A percentile compares a stretch with the other conserved stretches of the same genome.
Conservation (phyloP, 2,888 invertebrate genomes). For the Nomada fabriciana region DNA sequence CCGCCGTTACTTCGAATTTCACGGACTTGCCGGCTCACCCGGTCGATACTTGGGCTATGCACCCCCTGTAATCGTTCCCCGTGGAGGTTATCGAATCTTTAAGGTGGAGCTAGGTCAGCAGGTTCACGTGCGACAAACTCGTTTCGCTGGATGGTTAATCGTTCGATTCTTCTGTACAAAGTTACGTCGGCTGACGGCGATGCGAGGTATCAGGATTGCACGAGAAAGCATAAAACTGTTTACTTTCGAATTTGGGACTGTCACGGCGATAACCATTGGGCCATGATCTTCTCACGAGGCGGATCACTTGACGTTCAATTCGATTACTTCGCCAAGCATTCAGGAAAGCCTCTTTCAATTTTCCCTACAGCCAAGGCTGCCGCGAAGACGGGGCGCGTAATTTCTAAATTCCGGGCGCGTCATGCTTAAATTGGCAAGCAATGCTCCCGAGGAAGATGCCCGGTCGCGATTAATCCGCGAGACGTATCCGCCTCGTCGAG, state of each 20-base stretch:
- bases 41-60: not conserved
- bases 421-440: too few species aligned
- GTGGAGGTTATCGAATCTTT: constrained; percentile 6
- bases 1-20: not conserved
- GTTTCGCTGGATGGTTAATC: not conserved
- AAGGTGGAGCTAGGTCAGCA: constrained; percentile 11
- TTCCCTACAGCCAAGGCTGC: too few species aligned
- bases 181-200: not conserved
- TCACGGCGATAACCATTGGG: too few species aligned
- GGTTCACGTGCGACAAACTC: constrained; percentile 8
- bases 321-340: too few species aligned
- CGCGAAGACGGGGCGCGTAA: not conserved
- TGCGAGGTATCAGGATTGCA: not conserved
- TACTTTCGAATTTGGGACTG: not conserved
- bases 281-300: too few species aligned
- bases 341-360: too few species aligned
- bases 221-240: too few species aligned
- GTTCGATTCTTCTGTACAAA: not conserved
- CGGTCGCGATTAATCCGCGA: constrained; percentile 25
- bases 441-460: not conserved
- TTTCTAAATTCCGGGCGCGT: not conserved
- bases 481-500: constrained; percentile 61
- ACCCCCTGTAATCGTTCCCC: not conserved
- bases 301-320: too few species aligned
- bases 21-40: too few species aligned